phyloP scores from a whole-genome alignment of 64 coral and sea anemone species.

The Cladopsammia gracilis region DNA sequence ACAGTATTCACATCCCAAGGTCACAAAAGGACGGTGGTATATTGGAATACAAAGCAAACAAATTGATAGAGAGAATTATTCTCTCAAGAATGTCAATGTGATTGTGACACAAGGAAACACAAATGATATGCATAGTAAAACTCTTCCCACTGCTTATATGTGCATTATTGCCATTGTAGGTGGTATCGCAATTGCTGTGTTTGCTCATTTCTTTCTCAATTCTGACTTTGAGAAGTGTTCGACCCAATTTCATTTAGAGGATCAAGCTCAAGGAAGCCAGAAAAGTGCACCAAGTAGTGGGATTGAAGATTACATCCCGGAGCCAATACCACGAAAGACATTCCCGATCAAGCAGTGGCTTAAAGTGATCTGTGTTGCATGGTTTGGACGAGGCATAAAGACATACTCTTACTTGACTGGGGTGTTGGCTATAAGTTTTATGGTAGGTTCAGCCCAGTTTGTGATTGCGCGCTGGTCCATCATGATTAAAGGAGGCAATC shows the following conservation, averaged over 20 bases:
- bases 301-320: slow-evolving; percentile 48
- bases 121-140: slow-evolving; percentile 74
- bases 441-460: slow-evolving; percentile 94
- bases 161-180: slow-evolving; percentile 61
- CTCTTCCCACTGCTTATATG: slow-evolving; percentile 67
- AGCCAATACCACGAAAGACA: slow-evolving; percentile 55
- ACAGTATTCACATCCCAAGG: slow-evolving; percentile 82
- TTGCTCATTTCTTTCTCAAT: slow-evolving; percentile 89
- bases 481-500: slow-evolving; percentile 84
- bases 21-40: slow-evolving; percentile 81
- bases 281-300: slow-evolving; percentile 22
- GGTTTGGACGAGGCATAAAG: slow-evolving; percentile 86
- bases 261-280: neutral
- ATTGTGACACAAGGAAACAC: slow-evolving; percentile 43
- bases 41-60: slow-evolving; percentile 73
- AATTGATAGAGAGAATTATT: neutral
- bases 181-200: slow-evolving; percentile 68
- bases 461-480: slow-evolving; percentile 89
- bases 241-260: slow-evolving; percentile 25
- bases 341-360: slow-evolving; percentile 66
- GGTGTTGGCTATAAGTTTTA: slow-evolving; percentile 79
- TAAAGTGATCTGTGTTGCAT: slow-evolving; percentile 63
- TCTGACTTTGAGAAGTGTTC: slow-evolving; percentile 84
- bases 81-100: slow-evolving; percentile 49
- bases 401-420: slow-evolving; percentile 87